These are phyloP conservation scores for Arvicanthis niloticus DNA, from an alignment of 2,113 vertebrate species.

Conservation along the genomic window DNA sequence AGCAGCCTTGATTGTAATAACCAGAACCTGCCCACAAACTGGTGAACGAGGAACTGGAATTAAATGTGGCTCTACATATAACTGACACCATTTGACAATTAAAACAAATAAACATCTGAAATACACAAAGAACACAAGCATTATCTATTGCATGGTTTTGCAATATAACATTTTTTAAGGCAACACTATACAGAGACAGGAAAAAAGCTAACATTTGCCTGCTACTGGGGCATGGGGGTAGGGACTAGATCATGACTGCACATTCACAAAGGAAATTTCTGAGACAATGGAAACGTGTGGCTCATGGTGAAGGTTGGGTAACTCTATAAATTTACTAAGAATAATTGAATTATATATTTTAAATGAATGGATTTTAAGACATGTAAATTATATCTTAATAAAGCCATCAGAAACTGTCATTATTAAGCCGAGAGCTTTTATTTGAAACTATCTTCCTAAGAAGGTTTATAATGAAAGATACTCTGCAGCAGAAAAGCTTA, in stretches of 20 bases:
- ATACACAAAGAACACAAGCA: background rate
- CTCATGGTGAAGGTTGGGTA: background rate
- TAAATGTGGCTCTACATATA: background rate
- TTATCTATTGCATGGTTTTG: background rate
- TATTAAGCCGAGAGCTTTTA: slow-evolving; percentile 52
- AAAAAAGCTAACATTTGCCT: background rate
- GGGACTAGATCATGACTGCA: background rate
- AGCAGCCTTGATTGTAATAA: background rate
- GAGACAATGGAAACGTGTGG: background rate
- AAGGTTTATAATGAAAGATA: slow-evolving; percentile 52
- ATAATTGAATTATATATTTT: background rate
- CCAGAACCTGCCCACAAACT: background rate
- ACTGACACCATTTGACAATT: background rate
- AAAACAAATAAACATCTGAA: background rate
- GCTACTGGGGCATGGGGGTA: fast-evolving
- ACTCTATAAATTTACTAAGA: slow-evolving; percentile 19
- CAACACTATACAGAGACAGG: background rate
- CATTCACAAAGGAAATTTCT: background rate
- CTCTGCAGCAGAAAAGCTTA: background rate
- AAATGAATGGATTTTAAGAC: slow-evolving; percentile 55
- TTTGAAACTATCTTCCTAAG: slow-evolving; percentile 21
- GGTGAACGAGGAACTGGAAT: background rate
- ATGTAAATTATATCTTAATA: slow-evolving; percentile 60
- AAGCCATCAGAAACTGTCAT: slow-evolving; percentile 29
- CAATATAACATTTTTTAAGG: background rate